Evolutionary conservation across 1,140 invertebrate species (phyloP).

Genomic region (Drosophila parvula): DNA sequence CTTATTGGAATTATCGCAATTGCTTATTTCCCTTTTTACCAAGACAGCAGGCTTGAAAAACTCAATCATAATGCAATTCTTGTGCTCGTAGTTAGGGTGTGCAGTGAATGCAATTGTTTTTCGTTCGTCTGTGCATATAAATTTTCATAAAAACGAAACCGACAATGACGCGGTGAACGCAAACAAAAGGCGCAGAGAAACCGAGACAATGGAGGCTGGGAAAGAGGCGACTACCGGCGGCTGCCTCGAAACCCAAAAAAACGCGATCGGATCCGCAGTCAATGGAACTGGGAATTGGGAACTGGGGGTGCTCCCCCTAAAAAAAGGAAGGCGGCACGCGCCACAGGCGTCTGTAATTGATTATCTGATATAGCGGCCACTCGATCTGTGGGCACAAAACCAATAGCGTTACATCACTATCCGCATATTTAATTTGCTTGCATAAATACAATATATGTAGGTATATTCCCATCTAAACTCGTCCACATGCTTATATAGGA

Average conservation of each 20-base stretch:
- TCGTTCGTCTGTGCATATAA: constrained; percentile 19
- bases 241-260: constrained; percentile 48
- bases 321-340: constrained; percentile 50
- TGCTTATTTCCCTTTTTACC: background rate
- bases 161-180: constrained; percentile 18
- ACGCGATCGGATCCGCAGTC: constrained; percentile 53
- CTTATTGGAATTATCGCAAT: background rate
- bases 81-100: constrained; percentile 4
- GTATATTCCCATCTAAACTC: constrained; percentile 32
- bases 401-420: constrained; percentile 51
- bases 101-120: constrained; percentile 34
- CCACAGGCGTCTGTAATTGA: constrained; percentile 61
- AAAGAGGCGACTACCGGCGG: constrained; percentile 32
- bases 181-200: constrained; percentile 27
- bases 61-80: constrained; percentile 2
- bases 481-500: constrained; percentile 25
- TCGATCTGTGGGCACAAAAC: constrained; percentile 33
- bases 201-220: constrained; percentile 50
- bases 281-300: constrained; percentile 43
- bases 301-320: constrained; percentile 17
- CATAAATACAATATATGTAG: constrained; percentile 32
- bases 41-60: background rate
- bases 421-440: constrained; percentile 37
- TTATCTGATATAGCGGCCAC: constrained; percentile 40
- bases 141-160: constrained; percentile 47